Base-by-base conservation (phyloP, 2,888 invertebrate genomes). In the Trimorus sp. region DNA sequence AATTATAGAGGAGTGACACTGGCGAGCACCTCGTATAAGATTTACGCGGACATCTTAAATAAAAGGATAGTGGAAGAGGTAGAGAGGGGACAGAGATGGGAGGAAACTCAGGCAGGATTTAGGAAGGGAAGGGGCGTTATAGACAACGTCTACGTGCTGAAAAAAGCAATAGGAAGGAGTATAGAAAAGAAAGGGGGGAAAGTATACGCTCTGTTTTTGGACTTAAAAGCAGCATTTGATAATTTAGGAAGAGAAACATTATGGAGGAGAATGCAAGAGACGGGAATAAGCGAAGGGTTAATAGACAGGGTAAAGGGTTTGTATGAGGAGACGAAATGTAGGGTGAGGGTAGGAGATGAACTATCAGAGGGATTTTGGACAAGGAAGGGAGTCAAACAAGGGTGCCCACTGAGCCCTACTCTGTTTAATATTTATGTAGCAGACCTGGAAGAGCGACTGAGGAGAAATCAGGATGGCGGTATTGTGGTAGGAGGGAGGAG, bases 311-410 rank as follows among this genome's bases (percentile, higher is more conserved):
- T 56, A 14, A 51, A 11, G 26, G 9, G 36, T 12, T 66, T 9
- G n/a, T 48, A 48, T n/a, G n/a, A n/a, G 48, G 48, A 48, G 37
- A 62, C 62, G 5, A 14, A 15, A 36, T 42, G 62, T 62, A 62
- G n/a, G n/a, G n/a, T n/a, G n/a, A n/a, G n/a, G n/a, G n/a, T n/a
- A n/a, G n/a, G n/a, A n/a, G n/a, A n/a, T n/a, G n/a, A n/a, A n/a
- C n/a, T n/a, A n/a, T n/a, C n/a, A n/a, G n/a, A n/a, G n/a, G n/a
- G n/a, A n/a, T n/a, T n/a, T n/a, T n/a, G n/a, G n/a, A n/a, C n/a
- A n/a, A n/a, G n/a, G n/a, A n/a, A n/a, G n/a, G n/a, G 89, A 5
- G 89, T 91, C 0, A 85, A 85, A 5, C 90, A 90, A 82, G 90
- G 89, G 1, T 87, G 87, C 79, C 90, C 91, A 0, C 73, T 90